Evolutionary conservation across 2,113 vertebrate species (phyloP).

Genomic region (Gymnorhina tibicen): DNA sequence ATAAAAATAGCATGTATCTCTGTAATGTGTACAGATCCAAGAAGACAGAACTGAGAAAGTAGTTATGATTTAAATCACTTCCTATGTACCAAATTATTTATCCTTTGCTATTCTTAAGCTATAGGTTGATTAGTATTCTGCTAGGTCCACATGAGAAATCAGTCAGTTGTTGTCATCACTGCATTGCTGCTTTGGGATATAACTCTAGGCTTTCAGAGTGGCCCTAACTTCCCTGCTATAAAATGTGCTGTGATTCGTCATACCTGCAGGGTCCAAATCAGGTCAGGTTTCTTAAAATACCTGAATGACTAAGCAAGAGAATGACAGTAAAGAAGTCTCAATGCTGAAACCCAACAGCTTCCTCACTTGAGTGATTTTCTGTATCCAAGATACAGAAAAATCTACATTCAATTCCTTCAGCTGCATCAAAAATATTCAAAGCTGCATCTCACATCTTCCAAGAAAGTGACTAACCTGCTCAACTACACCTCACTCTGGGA

Average conservation of each 20-base stretch:
- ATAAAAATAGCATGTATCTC: not conserved
- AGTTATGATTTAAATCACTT: not conserved
- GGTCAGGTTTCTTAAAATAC: not conserved
- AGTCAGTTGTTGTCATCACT: not conserved
- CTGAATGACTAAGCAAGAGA: not conserved
- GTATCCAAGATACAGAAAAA: not conserved
- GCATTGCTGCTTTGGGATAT: not conserved
- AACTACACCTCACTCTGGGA: not conserved
- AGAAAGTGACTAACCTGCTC: slow-evolving; percentile 5
- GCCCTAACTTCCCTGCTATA: not conserved
- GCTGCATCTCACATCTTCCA: not conserved
- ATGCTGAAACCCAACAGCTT: not conserved
- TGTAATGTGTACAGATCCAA: not conserved
- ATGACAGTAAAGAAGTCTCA: not conserved
- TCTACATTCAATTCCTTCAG: not conserved
- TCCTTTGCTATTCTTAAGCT: not conserved
- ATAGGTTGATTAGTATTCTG: not conserved
- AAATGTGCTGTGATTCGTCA: not conserved
- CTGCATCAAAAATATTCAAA: not conserved
- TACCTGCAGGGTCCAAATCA: not conserved
- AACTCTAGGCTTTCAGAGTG: not conserved
- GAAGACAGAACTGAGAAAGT: not conserved
- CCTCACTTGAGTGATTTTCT: not conserved
- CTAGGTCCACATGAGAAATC: not conserved
- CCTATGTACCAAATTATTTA: not conserved